Base-by-base conservation (phyloP, 2,797 vertebrate species). In the Spinus pinus region DNA sequence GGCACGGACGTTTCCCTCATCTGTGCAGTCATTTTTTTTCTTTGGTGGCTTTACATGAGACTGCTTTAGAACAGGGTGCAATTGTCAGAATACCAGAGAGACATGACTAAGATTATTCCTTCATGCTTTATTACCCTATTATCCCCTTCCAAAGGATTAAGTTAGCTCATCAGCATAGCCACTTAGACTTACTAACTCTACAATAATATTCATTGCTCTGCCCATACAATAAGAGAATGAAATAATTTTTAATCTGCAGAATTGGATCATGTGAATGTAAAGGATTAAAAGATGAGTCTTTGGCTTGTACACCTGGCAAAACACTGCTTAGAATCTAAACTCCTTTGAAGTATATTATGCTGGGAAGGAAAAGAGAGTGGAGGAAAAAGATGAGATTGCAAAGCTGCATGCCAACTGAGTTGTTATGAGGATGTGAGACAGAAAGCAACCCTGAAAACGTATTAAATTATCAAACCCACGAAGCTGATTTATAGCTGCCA, bases 391-490 rank as follows among this genome's bases (percentile, higher is more conserved):
- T 64, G 91, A 96, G 95, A 97, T 86, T 92, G 94, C 92, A 72
- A 90, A 96, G 71, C 95, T 95, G 71, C 78, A 83, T 94, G 93
- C 97, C 96, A 95, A 44, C 69, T 21, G 91, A 94, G 90, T 91
- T 87, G 90, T 95, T 97, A 94, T 22, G 49, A 77, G 69, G 50
- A 22, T 89, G 96, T 87, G 86, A 94, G 90, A 62, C 30, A 44
- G 86, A 90, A 77, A 88, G 77, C 84, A 95, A 86, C 83, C 62
- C 1, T 96, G 96, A 97, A 97, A 97, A 97, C 95, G 79, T 81
- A 87, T 97, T 96, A 93, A 95, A 95, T 96, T 95, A 97, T 83
- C 95, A 96, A 91, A 97, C 87, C 6, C 92, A 88, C 93, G 93
- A 78, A 89, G 54, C 94, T 97, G 96, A 98, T 97, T 97, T 97